Conservation (phyloP, 2,797 vertebrate genomes). For the Sebastes glaucus region DNA sequence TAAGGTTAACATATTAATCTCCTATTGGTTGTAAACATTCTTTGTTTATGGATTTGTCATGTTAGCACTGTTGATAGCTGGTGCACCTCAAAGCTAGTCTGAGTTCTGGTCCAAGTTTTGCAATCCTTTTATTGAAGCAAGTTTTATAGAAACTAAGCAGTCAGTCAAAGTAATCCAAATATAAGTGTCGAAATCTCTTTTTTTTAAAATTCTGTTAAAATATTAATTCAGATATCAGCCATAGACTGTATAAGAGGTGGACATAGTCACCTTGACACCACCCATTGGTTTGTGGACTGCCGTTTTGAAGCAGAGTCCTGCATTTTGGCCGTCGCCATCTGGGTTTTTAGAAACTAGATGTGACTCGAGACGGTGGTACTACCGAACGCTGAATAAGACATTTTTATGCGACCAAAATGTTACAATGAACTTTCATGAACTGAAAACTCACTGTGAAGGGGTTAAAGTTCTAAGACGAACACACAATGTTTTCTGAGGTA, state of each 20-base stretch:
- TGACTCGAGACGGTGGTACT: accelerated
- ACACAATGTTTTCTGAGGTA: too few relatives aligned
- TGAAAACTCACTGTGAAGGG: too few relatives aligned
- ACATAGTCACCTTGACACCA: accelerated
- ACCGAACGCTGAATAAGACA: background rate
- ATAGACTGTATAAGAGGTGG: background rate
- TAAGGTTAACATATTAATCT: background rate
- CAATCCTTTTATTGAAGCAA: background rate
- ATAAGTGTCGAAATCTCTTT: accelerated
- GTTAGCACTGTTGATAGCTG: background rate
- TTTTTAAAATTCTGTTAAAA: background rate
- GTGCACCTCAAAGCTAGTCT: background rate
- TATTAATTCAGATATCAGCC: background rate
- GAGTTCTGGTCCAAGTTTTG: background rate
- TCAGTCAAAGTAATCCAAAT: background rate
- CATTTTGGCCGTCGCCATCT: background rate
- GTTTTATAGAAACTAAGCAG: accelerated
- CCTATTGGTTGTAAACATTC: background rate
- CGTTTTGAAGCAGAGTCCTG: accelerated
- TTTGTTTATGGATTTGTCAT: background rate
- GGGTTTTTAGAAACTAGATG: accelerated
- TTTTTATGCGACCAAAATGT: background rate
- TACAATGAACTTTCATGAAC: accelerated
- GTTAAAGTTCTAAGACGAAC: too few relatives aligned
- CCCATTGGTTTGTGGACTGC: background rate